Evolutionary conservation across 2,113 vertebrate genomes (phyloP).

Genomic region (Tenrec ecaudatus): DNA sequence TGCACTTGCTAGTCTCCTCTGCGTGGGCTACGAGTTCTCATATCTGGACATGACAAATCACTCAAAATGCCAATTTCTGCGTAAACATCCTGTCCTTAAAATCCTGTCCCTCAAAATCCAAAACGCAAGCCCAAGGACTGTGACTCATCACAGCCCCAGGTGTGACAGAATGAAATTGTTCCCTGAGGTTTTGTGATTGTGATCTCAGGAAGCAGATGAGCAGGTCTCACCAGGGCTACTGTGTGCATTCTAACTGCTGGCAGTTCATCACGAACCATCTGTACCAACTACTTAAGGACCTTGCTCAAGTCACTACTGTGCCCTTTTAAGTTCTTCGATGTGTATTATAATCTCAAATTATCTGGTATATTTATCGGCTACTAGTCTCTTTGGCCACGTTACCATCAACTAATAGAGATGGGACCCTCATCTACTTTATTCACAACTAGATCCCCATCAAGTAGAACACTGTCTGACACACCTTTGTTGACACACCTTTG

Average conservation of each 20-base stretch:
- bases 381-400: neutral
- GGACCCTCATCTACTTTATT: neutral
- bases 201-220: neutral
- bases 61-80: neutral
- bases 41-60: neutral
- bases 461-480: neutral
- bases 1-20: neutral
- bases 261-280: neutral
- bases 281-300: neutral
- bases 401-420: neutral
- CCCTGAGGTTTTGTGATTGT: neutral
- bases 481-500: neutral
- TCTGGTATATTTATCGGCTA: neutral
- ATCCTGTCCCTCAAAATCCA: neutral
- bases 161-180: neutral
- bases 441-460: neutral
- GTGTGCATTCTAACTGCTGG: neutral
- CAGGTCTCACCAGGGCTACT: neutral
- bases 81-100: slow-evolving; percentile 7
- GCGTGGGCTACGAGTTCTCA: neutral
- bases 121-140: too few species aligned
- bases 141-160: neutral
- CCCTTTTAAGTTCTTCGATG: neutral
- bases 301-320: neutral
- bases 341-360: neutral